Conservation (phyloP, 2,888 invertebrate genomes). For the Venustoraphidia nigricollis region DNA sequence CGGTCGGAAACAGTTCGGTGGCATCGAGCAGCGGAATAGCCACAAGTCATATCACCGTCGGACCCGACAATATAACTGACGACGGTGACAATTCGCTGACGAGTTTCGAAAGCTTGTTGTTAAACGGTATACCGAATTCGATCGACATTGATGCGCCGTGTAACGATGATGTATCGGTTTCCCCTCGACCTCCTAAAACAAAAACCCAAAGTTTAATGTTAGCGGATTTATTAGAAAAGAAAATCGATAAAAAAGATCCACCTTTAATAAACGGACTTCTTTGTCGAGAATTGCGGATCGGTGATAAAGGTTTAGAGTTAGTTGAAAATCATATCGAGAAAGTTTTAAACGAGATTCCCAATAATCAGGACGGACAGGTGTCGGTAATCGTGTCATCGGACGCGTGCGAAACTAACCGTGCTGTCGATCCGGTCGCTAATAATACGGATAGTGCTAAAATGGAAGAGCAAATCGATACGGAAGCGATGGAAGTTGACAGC, state of each 20-base stretch:
- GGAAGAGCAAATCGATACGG: constrained; percentile 16
- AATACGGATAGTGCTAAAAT: constrained; percentile 9
- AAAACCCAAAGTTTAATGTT: constrained; percentile 56
- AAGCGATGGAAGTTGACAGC: constrained; percentile 24
- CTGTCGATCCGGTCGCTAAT: constrained; percentile 10
- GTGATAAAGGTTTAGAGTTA: constrained; percentile 41
- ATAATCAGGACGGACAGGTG: constrained; percentile 11
- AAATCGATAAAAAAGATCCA: constrained; percentile 40
- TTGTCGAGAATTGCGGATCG: constrained; percentile 37
- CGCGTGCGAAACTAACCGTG: constrained; percentile 8
- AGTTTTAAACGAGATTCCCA: constrained; percentile 23
- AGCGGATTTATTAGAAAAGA: constrained; percentile 69
- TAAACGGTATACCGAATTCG: constrained; percentile 38
- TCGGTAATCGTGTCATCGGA: constrained; percentile 22
- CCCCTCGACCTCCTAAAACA: constrained; percentile 14
- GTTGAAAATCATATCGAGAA: constrained; percentile 43
- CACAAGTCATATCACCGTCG: constrained; percentile 29
- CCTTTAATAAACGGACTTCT: constrained; percentile 39
- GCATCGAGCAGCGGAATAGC: constrained; percentile 38
- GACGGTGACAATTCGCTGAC: constrained; percentile 43
- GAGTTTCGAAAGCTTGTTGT: constrained; percentile 44
- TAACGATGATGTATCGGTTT: constrained; percentile 34
- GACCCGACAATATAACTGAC: constrained; percentile 31
- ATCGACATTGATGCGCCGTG: constrained; percentile 32
- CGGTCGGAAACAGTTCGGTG: constrained; percentile 35